Base-by-base conservation (phyloP, 2,888 invertebrate species). In the Agonopterix arenella region DNA sequence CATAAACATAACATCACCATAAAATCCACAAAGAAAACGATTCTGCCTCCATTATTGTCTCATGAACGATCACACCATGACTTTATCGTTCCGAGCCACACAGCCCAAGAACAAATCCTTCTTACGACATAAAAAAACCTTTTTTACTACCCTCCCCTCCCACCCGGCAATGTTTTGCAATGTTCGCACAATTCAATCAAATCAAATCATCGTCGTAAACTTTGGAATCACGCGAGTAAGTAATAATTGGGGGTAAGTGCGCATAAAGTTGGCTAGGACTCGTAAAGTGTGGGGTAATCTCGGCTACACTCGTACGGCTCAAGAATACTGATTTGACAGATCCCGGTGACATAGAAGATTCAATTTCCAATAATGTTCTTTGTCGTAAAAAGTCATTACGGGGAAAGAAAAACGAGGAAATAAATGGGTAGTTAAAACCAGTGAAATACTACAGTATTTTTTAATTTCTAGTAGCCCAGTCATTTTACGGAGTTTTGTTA, bases 141-240 rank as follows among this genome's bases (percentile, higher is more conserved):
- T 48, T 43, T 48, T 48, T 48, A 48, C 38, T 37, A 37, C 5
- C 13, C 11, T 10, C 45, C 10, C 38, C 18, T 28, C 41, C 8
- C 16, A 11, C 5, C 9, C 9, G 4, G 13, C 42, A 36, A 41
- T 28, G 41, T 50, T 52, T 43, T 50, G 55, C 57, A 47, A 47
- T 56, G 56, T 59, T 54, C 57, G 59, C 58, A 52, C 52, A 53
- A 59, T 71, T 70, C 68, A 67, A 73, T 71, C 68, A 70, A 68
- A 70, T 66, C 59, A 50, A 65, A 60, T 60, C 57, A 66, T 61
- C 59, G 62, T 61, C 64, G 62, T 66, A 60, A 68, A 68, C 54
- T 57, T 56, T 52, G 56, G 55, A 53, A 58, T 60, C 57, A 49
- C 47, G 51, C 57, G 58, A 59, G 56, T 59, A 54, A 48, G 59